Evolutionary conservation across 2,113 vertebrate genomes (phyloP).

Genomic region (Microcebus murinus): DNA sequence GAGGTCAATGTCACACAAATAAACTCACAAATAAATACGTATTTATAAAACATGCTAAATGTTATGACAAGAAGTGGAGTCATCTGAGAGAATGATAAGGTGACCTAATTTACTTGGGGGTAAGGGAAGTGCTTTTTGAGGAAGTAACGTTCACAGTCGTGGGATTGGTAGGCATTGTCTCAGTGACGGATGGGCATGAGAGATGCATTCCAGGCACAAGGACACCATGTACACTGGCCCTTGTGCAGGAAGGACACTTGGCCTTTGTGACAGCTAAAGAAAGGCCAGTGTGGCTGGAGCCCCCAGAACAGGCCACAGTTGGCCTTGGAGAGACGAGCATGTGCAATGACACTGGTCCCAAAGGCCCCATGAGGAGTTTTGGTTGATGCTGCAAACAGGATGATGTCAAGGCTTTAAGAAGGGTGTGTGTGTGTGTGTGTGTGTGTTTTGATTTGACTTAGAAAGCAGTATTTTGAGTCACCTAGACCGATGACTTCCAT

Average conservation of each 20-base stretch:
- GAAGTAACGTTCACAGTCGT: neutral
- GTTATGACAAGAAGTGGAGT: neutral
- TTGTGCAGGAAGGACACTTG: neutral
- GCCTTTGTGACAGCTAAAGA: neutral
- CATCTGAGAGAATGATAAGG: neutral
- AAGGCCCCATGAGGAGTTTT: neutral
- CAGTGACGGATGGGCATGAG: neutral
- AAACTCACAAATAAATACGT: neutral
- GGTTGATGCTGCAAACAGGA: neutral
- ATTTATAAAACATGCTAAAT: neutral
- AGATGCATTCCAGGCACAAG: neutral
- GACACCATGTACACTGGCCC: neutral
- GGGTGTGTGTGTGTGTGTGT: neutral
- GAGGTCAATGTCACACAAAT: neutral
- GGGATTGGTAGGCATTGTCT: accelerated
- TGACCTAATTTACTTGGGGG: neutral
- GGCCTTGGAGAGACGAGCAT: neutral
- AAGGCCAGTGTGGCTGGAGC: neutral
- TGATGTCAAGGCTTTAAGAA: neutral
- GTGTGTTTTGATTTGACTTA: neutral
- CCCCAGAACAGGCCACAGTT: neutral
- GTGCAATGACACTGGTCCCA: neutral
- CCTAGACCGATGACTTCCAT: neutral
- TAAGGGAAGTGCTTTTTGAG: neutral
- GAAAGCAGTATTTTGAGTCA: neutral